Evolutionary conservation across 2,113 vertebrate genomes (phyloP), one percentile per base, ranked within the genome.

Genomic region (Uria aalge): DNA sequence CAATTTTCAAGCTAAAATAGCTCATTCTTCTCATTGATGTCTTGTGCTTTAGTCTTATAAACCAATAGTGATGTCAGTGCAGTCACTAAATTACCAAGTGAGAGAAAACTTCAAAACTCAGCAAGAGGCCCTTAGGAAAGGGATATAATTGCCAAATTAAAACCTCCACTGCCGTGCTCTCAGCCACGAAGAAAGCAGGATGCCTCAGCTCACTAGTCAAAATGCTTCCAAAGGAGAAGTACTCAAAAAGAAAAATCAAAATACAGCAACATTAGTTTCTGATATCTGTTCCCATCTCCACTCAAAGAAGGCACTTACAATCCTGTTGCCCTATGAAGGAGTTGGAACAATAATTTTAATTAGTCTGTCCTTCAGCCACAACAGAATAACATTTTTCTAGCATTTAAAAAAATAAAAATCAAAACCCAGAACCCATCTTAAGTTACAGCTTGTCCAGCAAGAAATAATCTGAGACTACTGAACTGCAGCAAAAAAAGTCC

Each of bases 21-120:
- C 9, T 90, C 6, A 0, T 82, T 87, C 72, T 59, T 89, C 79
- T 92, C 52, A 76, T 21, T 90, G 76, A 94, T 76, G 78, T 78
- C 48, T 81, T 64, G 29, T 73, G 24, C 52, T 93, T 56, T 30
- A 68, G 76, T 43, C 50, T 91, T 43, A 68, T 56, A 86, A 85
- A 68, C 29, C 24, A 6, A 43, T 62, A 90, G 53, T 48, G 36
- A 63, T 94, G 76, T 81, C 80, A 88, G 41, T 17, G 60, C 56
- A 60, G 62, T 66, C 68, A 38, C 34, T 87, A 16, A 79, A 60
- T 95, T 77, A 80, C 64, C 23, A 63, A 41, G 71, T 43, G 43
- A 71, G 85, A 62, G 56, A 92, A 90, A 88, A 86, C 59, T 94
- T 95, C 76, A 93, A 67, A 97, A 56, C n/a, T 95, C 84, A 80